Evolutionary conservation across 2,888 invertebrate species (phyloP).

Genomic region (Pammene fasciana): DNA sequence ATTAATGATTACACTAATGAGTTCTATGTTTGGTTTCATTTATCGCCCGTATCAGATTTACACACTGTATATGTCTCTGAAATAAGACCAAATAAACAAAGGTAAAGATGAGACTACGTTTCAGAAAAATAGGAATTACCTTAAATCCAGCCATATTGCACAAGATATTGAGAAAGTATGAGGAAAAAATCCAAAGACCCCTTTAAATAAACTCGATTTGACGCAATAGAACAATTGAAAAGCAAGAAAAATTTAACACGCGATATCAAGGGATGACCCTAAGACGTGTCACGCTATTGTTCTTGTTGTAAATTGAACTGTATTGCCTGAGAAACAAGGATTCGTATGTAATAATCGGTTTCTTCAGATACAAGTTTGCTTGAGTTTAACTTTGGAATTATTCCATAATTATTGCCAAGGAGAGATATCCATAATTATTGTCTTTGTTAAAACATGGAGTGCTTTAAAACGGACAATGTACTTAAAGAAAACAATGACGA

Average conservation of each 20-base stretch:
- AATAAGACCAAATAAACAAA: no score
- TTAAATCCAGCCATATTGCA: conserved; percentile 34
- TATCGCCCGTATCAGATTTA: no score
- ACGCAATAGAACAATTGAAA: conserved; percentile 18
- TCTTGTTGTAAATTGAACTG: not conserved
- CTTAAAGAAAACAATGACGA: not conserved
- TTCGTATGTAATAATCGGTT: not conserved
- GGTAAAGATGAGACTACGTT: no score
- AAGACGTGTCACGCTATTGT: not conserved
- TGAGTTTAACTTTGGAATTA: not conserved
- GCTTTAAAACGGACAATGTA: not conserved
- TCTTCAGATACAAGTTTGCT: not conserved
- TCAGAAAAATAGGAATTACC: conserved; percentile 14
- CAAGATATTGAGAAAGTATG: conserved; percentile 21
- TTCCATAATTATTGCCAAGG: conserved; percentile 25
- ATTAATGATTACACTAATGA: no score
- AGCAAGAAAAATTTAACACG: conserved; percentile 19
- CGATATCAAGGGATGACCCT: not conserved
- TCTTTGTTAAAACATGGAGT: not conserved
- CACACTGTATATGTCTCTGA: no score
- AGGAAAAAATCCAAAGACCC: conserved; percentile 3
- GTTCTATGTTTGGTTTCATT: no score
- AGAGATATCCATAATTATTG: conserved; percentile 28
- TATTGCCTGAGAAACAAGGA: not conserved
- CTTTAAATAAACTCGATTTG: conserved; percentile 38